phyloP scores from a whole-genome alignment of 2,113 vertebrate species.

The Nestor notabilis region DNA sequence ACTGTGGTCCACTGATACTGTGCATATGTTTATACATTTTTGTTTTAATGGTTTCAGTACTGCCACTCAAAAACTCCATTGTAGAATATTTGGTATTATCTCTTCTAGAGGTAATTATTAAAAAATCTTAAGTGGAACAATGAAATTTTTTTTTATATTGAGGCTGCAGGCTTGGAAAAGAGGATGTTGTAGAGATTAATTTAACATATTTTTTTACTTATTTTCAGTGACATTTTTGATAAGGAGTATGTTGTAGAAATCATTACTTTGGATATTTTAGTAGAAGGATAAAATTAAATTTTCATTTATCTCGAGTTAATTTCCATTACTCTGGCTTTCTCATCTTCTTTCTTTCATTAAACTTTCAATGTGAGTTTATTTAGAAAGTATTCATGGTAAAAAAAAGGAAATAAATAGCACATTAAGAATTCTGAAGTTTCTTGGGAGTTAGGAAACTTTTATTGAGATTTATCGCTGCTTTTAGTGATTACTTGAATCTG shows the following conservation, averaged over 20 bases:
- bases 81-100: neutral
- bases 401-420: neutral
- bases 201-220: neutral
- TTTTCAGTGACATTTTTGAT: neutral
- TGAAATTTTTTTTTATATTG: neutral
- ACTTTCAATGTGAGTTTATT: neutral
- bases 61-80: neutral
- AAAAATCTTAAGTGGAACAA: neutral
- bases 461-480: neutral
- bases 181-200: neutral
- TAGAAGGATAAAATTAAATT: neutral
- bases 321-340: neutral
- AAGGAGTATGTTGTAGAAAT: neutral
- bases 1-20: neutral
- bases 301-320: neutral
- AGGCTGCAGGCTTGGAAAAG: neutral
- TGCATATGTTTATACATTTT: neutral
- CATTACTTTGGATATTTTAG: neutral
- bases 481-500: neutral
- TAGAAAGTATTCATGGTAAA: neutral
- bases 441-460: neutral
- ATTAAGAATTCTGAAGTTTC: neutral
- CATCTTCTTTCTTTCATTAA: neutral
- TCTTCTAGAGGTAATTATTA: neutral
- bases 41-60: neutral